Conservation (phyloP, 2,113 vertebrate species). For the Herpetotheres cachinnans region DNA sequence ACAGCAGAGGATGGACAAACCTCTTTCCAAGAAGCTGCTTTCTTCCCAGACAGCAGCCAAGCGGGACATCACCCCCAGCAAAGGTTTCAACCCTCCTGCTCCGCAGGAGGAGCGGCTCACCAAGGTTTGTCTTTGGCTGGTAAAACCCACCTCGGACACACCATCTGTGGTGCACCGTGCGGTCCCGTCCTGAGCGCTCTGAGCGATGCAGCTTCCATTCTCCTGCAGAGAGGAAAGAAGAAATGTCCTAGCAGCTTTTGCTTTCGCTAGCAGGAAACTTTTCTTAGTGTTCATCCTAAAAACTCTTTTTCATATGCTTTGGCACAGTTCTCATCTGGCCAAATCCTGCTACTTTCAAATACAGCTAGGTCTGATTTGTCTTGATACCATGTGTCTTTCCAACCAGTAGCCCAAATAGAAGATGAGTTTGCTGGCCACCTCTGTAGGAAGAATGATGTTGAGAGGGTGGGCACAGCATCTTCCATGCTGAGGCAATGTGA, state of each 20-base stretch:
- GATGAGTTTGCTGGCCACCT: neutral
- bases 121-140: neutral
- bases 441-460: neutral
- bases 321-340: neutral
- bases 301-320: neutral
- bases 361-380: fast-evolving
- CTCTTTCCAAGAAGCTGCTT: neutral
- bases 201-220: neutral
- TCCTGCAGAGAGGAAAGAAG: neutral
- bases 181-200: neutral
- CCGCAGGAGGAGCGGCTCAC: neutral
- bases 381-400: neutral
- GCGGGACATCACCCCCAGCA: neutral
- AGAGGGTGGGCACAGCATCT: neutral
- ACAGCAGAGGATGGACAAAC: neutral
- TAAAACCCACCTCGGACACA: neutral
- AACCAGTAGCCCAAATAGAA: neutral
- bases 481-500: fast-evolving
- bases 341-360: neutral
- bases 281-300: neutral
- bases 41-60: neutral
- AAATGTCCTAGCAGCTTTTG: neutral
- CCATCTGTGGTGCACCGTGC: neutral
- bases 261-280: neutral
- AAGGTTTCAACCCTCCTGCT: neutral